These are phyloP conservation scores for Amiota minor DNA, from an alignment of 2,888 invertebrate genomes.

Conservation along the genomic window DNA sequence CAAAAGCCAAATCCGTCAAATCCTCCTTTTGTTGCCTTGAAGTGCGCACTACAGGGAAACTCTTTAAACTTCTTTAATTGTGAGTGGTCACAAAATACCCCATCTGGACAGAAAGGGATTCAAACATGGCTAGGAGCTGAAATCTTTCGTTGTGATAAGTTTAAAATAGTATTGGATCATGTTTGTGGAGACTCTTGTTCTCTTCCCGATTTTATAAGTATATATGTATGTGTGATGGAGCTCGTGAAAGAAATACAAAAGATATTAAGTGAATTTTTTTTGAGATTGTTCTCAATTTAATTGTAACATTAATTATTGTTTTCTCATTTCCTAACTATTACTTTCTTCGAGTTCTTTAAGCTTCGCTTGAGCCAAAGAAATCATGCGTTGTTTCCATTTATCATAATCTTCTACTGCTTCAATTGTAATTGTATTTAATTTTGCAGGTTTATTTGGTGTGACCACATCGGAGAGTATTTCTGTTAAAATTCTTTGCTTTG, in stretches of 20 bases:
- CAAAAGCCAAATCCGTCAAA: too few relatives aligned
- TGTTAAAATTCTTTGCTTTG: conserved; percentile 25
- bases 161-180: too few relatives aligned
- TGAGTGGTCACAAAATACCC: too few relatives aligned
- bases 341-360: conserved; percentile 34
- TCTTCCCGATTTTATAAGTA: background rate
- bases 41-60: too few relatives aligned
- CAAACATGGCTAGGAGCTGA: too few relatives aligned
- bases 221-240: background rate
- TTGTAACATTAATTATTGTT: background rate
- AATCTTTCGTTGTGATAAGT: too few relatives aligned
- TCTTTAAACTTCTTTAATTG: too few relatives aligned
- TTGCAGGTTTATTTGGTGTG: conserved; percentile 10
- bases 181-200: too few relatives aligned
- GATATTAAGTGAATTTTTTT: too few relatives aligned
- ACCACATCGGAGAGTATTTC: background rate
- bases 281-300: conserved; percentile 19
- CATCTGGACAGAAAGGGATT: too few relatives aligned
- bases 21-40: too few relatives aligned
- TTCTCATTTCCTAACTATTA: background rate
- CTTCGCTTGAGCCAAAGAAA: conserved; percentile 73
- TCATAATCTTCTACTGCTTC: conserved; percentile 76
- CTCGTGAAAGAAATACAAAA: conserved; percentile 9
- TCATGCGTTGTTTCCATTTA: conserved; percentile 78
- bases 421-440: conserved; percentile 41